Conservation (phyloP, 1,140 invertebrate species). For the Nephotettix cincticeps region DNA sequence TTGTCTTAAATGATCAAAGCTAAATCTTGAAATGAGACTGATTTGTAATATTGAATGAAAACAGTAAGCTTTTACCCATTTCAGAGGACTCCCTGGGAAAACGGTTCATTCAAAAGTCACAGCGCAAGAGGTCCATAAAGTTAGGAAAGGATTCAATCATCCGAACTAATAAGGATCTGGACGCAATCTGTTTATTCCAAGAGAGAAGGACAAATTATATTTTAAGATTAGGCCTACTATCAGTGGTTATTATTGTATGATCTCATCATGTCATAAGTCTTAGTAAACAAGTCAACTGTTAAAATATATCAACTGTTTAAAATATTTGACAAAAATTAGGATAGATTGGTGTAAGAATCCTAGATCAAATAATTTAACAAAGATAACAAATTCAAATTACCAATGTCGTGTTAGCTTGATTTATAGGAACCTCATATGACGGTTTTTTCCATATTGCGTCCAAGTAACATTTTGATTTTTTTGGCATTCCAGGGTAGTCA, state of each 20-base stretch:
- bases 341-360: background rate
- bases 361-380: background rate
- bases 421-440: background rate
- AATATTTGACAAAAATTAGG: background rate
- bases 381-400: too few relatives aligned
- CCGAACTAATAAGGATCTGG: too few relatives aligned
- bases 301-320: background rate
- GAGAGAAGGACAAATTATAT: too few relatives aligned
- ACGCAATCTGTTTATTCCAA: too few relatives aligned
- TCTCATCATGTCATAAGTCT: background rate
- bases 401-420: background rate
- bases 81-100: too few relatives aligned
- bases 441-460: background rate
- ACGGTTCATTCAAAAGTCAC: too few relatives aligned
- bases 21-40: too few relatives aligned
- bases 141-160: too few relatives aligned
- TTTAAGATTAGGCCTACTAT: background rate
- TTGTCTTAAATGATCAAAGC: too few relatives aligned
- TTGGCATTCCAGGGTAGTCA: background rate
- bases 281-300: background rate
- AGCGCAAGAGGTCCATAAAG: too few relatives aligned
- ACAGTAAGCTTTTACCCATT: too few relatives aligned
- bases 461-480: constrained; percentile 1
- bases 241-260: background rate
- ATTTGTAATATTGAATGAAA: too few relatives aligned